Percentiles rank a stretch among this genome's conserved stretches.
These are phyloP conservation scores for Salmo trutta DNA, from an alignment of 2,797 vertebrate genomes.

Conservation along the genomic window DNA sequence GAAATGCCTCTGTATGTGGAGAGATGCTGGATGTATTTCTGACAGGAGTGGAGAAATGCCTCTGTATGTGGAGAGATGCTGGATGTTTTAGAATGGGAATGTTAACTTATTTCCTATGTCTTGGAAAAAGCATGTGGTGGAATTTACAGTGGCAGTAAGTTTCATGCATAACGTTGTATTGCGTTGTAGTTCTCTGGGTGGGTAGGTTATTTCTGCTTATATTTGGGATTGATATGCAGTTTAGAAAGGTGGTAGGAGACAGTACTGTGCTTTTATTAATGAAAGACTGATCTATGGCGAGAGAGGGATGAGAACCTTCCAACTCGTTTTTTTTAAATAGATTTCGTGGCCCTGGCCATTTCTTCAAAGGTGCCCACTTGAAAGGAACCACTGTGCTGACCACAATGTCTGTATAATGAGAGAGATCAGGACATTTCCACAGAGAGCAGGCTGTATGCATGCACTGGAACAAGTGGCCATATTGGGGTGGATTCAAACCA, in stretches of 20 bases:
- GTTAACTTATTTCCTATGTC: not conserved
- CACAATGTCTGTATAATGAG: constrained; percentile 28
- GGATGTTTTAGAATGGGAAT: not conserved
- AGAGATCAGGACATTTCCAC: constrained; percentile 32
- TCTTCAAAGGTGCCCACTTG: constrained; percentile 34
- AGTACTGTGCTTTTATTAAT: constrained; percentile 14
- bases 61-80: not conserved
- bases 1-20: no score
- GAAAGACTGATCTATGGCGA: constrained; percentile 8
- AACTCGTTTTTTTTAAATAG: constrained; percentile 14
- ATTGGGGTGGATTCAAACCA: constrained; percentile 31
- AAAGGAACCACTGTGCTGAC: constrained; percentile 27
- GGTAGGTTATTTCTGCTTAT: not conserved
- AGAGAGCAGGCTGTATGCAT: not conserved
- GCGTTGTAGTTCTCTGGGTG: not conserved
- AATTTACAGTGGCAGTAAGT: not conserved
- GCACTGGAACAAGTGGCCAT: constrained; percentile 5
- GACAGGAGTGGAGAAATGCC: constrained; percentile 23
- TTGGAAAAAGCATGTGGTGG: not conserved
- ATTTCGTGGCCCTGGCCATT: constrained; percentile 6
- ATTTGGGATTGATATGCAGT: not conserved
- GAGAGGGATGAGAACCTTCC: not conserved
- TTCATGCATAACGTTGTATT: not conserved
- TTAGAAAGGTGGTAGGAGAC: constrained; percentile 18
- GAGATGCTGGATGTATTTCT: no score